Evolutionary conservation across 2,888 invertebrate genomes (phyloP), one percentile per base, ranked within the genome.

Genomic region (Stenchaetothrips biformis): DNA sequence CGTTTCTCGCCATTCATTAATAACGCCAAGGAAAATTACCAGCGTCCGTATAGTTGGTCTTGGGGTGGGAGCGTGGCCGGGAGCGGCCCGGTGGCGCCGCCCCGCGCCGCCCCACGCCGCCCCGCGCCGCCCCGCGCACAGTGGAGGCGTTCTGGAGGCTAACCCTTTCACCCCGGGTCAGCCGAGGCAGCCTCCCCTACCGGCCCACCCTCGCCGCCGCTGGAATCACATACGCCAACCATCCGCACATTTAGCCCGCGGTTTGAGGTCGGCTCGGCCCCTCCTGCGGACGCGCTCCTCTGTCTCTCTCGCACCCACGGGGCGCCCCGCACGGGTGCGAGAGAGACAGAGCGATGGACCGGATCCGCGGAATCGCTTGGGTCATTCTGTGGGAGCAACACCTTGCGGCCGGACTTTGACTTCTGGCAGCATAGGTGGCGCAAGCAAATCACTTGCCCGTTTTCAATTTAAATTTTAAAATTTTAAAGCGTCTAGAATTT

Each of bases 1-100:
- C 67, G 67, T 74, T 74, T 74, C 67, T 21, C 67, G 67, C 67
- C 67, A 74, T 74, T 21, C 67, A 74, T 74, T 74, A 74, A 74
- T 74, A 74, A 74, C 67, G 67, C 67, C 67, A 74, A 74, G 67
- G 67, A 74, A 74, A 74, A 74, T 74, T 74, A 74, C 67, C 67
- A 74, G 3, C 67, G 25, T 21, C 67, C 67, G 67, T 74, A 59
- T 59, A 74, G 67, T 74, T 74, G 67, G 67, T 74, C 67, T 74
- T 74, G 67, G 53, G 53, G 53, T 16, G 53, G 49, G 59, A 18
- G 67, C 67, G 25, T 6, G 67, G 67, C 67, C 21, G 67, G 67
- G 67, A 0, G 13, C 13, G 18, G 53, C 6, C 53, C 2, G 62
- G 18, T 3, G 9, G 2, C 8, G 67, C 21, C n/a, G 49, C 8